Conservation (phyloP, 2,797 vertebrate genomes). For the Melanotaenia boesemani region DNA sequence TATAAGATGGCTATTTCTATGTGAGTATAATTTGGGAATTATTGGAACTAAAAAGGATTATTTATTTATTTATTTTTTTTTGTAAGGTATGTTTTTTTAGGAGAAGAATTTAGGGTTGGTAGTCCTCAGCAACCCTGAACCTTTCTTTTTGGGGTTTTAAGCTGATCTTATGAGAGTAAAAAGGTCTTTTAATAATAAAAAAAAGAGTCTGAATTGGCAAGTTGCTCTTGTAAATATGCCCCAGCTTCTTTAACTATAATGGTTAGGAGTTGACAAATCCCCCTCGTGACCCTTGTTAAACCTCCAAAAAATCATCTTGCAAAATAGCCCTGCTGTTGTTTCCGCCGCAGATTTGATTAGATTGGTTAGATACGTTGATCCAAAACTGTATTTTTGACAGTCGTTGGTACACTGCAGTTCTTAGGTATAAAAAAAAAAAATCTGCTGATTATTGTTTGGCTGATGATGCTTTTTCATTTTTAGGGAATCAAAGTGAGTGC, state of each 20-base stretch:
- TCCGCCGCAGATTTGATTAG: not conserved
- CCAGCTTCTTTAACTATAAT: not conserved
- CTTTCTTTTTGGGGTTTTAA: not conserved
- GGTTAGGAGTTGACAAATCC: not conserved
- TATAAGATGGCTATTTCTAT: not conserved
- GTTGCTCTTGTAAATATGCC: not conserved
- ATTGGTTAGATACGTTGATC: too few species aligned
- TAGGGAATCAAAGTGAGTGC: too few species aligned
- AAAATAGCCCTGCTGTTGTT: not conserved
- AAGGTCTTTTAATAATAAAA: not conserved
- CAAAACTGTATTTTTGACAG: not conserved
- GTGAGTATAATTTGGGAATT: not conserved
- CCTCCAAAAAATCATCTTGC: not conserved
- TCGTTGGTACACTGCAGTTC: not conserved
- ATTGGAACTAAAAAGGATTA: not conserved
- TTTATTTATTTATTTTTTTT: not conserved
- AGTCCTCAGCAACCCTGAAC: not conserved
- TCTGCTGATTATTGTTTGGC: not conserved
- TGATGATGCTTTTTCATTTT: not conserved
- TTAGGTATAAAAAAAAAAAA: too few species aligned
- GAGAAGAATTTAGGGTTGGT: not conserved
- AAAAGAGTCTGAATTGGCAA: not conserved
- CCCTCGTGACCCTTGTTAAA: not conserved
- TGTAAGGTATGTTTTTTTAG: not conserved
- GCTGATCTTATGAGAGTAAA: not conserved